Base-by-base conservation (phyloP, 2,888 invertebrate genomes). In the Anthophora plumipes region DNA sequence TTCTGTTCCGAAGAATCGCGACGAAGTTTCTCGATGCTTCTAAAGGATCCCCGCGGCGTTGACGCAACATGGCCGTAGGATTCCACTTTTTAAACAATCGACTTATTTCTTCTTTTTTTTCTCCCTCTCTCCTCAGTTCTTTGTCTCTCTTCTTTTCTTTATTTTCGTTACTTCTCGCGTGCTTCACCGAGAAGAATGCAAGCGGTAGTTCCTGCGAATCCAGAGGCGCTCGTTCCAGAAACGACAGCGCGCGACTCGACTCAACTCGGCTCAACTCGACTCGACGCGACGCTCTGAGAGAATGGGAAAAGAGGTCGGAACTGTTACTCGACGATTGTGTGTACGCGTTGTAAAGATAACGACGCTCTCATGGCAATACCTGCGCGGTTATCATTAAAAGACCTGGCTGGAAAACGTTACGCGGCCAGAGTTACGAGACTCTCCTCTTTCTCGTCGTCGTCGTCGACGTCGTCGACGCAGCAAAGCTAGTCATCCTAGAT, bases 311-410 rank as follows among this genome's bases (percentile, higher is more conserved):
- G 82, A 80, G 82, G 87, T 87, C 85, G 82, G 80, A 84, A 84
- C 77, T 79, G 79, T 85, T 85, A 84, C n/a, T n/a, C 77, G 54
- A 46, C 83, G 85, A 86, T 82, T 85, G 87, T 87, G 71, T 83
- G 79, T 63, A 83, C 76, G 71, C 77, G 83, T 69, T 80, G 83
- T 87, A 87, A 87, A 85, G 86, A 86, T 86, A 86, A 87, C 83
- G 77, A 68, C 78, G 67, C 70, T 79, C 80, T 87, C 81, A 55
- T 64, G 66, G 79, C 87, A 73, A 80, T 81, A 81, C 75, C 73
- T 82, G 57, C 57, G 43, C 74, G 81, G 83, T 87, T 87, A 85
- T 87, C 85, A 82, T 85, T 85, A 87, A 83, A 57, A 54, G 20
- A 43, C 54, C 8, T 17, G 66, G 66, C 43, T 54, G 39, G 63